Percentiles rank a stretch among this genome's conserved stretches.
phyloP scores from a whole-genome alignment of 2,888 invertebrate species.

The Resseliella maxima region DNA sequence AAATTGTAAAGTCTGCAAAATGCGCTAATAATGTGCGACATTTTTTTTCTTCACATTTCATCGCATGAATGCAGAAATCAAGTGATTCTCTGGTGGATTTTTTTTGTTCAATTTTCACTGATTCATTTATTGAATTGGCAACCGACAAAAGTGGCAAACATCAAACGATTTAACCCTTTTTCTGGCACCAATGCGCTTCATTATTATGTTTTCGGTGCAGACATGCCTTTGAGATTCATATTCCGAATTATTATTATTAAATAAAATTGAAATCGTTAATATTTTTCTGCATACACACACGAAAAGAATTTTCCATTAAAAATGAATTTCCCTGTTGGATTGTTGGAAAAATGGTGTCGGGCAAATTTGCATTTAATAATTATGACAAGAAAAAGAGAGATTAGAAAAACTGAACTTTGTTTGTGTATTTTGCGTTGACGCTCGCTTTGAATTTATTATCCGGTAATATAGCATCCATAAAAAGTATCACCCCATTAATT shows the following conservation, averaged over 20 bases:
- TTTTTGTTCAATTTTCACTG: not conserved
- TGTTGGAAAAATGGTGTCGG: not conserved
- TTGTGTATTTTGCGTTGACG: not conserved
- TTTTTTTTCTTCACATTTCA: not conserved
- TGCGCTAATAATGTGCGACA: not conserved
- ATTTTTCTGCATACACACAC: no score
- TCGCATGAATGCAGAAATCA: not conserved
- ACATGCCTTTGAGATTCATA: not conserved
- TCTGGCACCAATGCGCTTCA: not conserved
- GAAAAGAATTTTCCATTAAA: conserved; percentile 1
- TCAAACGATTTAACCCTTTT: conserved; percentile 43
- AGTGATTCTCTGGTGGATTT: conserved; percentile 14
- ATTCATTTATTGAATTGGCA: conserved; percentile 3
- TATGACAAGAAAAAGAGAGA: not conserved
- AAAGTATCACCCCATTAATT: conserved; percentile 26
- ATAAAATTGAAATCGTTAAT: not conserved
- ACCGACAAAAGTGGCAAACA: conserved; percentile 18
- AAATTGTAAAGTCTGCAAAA: not conserved
- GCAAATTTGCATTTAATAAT: conserved; percentile 30
- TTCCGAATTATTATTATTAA: not conserved
- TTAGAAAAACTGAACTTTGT: conserved; percentile 13
- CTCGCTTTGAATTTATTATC: not conserved
- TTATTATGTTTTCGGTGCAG: not conserved
- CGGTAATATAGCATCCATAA: not conserved
- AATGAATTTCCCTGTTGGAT: conserved; percentile 2